These are phyloP conservation scores for Tipula helvola DNA, from an alignment of 2,888 invertebrate species.

Conservation along the genomic window DNA sequence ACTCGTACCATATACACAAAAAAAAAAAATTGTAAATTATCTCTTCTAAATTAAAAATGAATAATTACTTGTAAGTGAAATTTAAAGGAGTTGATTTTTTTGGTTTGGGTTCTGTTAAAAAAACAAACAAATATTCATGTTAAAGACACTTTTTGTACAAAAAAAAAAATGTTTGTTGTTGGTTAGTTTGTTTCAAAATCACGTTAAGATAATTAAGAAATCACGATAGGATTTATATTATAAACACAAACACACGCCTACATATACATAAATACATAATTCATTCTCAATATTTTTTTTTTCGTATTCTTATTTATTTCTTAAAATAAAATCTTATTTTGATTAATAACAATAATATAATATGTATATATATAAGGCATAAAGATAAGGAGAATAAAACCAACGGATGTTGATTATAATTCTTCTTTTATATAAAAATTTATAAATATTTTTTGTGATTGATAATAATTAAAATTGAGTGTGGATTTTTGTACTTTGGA, in stretches of 20 bases:
- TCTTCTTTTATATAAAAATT: neutral
- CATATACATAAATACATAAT: neutral
- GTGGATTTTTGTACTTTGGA: neutral
- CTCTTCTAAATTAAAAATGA: conserved; percentile 4
- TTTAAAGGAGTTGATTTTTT: neutral
- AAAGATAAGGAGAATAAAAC: neutral
- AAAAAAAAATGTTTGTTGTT: neutral
- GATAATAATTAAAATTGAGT: neutral
- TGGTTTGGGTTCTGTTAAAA: neutral
- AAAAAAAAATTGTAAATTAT: neutral
- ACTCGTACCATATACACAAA: neutral
- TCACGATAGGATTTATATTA: neutral
- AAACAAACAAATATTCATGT: neutral
- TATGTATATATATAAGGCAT: neutral
- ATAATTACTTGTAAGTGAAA: neutral
- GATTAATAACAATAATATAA: neutral
- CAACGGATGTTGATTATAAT: neutral
- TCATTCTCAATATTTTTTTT: neutral
- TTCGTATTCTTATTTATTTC: neutral
- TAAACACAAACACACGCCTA: neutral
- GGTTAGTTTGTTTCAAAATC: neutral
- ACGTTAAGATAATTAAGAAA: conserved; percentile 4
- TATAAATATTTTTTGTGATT: neutral
- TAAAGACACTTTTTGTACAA: neutral
- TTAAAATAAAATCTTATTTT: neutral